Base-by-base conservation (phyloP, 2,113 vertebrate species). In the Excalfactoria chinensis region DNA sequence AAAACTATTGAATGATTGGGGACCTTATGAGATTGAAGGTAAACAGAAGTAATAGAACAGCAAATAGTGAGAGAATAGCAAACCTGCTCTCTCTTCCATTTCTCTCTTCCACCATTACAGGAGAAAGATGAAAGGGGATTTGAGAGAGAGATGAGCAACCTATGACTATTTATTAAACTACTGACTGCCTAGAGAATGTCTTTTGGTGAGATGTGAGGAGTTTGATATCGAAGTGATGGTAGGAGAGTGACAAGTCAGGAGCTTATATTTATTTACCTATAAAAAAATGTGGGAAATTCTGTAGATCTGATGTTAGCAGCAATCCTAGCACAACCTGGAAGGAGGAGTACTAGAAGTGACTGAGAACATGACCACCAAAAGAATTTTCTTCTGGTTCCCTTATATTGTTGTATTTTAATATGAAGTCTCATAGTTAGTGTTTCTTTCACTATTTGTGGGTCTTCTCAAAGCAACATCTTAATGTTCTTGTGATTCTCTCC, bases 91-190 rank as follows among this genome's bases (percentile, higher is more conserved):
- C 4, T 49, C 40, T 41, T 41, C 40, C 40, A 34, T 25, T 25
- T 37, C 14, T 56, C 28, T 74, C 4, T 56, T 43, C 67, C 17
- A 60, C 21, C 9, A 2, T 63, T 26, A 32, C 0, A 0, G 41
- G 16, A 48, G 19, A 34, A 56, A 83, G n/a, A 58, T 71, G 56
- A 63, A 26, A 44, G 6, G 6, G 48, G 23, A 62, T 32, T 4
- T 55, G 13, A 62, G 32, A 46, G 35, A 14, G 37, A 37, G 15
- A 21, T 44, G 41, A 46, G 21, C 60, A 49, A 66, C n/a, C 28
- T 66, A 1, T n/a, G 53, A 13, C 41, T 22, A 37, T 46, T 79
- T 43, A 70, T n/a, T 26, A 41, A 40, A 34, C 37, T 63, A 5
- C 32, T 56, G 55, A 22, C 34, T 72, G 59, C 49, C 55, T 86